Percentiles rank a stretch among this genome's conserved stretches.
phyloP scores from a whole-genome alignment of 2,797 vertebrate genomes.

The Sarcoramphus papa region DNA sequence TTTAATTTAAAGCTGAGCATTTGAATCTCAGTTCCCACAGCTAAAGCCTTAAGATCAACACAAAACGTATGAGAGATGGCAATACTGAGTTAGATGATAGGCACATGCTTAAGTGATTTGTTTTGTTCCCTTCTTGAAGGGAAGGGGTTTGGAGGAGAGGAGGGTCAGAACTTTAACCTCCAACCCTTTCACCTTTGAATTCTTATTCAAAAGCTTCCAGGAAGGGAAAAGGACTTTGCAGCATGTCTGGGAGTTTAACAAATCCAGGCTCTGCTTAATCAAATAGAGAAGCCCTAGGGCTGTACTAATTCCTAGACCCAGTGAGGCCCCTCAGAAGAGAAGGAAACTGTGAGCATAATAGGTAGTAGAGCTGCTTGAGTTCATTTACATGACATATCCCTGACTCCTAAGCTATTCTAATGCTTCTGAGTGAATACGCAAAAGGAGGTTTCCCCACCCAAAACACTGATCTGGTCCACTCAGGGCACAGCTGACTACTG shows the following conservation, averaged over 20 bases:
- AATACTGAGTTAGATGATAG: not conserved
- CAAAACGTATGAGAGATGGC: constrained; percentile 22
- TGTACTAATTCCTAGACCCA: constrained; percentile 46
- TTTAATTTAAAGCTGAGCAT: not conserved
- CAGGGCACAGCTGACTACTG: not conserved
- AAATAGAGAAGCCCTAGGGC: constrained; percentile 47
- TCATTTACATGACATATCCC: constrained; percentile 41
- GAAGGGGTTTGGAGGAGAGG: constrained; percentile 4
- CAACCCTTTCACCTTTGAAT: constrained; percentile 60
- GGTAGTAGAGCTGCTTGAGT: constrained; percentile 30
- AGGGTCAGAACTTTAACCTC: constrained; percentile 54
- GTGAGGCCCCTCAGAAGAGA: constrained; percentile 27
- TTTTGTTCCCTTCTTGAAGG: constrained; percentile 38
- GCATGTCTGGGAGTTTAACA: constrained; percentile 40
- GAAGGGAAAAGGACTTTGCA: constrained; percentile 45
- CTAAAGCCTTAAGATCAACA: constrained; percentile 23
- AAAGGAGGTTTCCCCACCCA: not conserved
- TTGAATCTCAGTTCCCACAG: not conserved
- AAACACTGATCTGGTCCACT: not conserved
- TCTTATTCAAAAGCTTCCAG: constrained; percentile 48
- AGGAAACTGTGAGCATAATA: constrained; percentile 27
- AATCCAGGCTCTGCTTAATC: constrained; percentile 46
- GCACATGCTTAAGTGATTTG: constrained; percentile 42
- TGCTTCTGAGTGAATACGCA: not conserved
- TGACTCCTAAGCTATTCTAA: not conserved